phyloP scores from a whole-genome alignment of 2,888 invertebrate species.

The Pinctada fucata region DNA sequence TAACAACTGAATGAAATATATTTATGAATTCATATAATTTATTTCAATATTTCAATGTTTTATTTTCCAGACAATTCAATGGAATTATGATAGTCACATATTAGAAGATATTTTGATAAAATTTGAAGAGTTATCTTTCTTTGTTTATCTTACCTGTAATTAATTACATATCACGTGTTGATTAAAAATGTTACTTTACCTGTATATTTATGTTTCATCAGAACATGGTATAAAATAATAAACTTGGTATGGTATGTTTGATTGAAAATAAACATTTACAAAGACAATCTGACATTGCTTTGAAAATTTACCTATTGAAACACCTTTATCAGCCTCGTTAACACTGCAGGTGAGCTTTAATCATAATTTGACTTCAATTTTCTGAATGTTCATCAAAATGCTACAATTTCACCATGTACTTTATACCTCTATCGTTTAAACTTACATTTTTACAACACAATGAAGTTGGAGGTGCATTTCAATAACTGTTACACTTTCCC shows the following conservation, averaged over 20 bases:
- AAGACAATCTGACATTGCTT: background rate
- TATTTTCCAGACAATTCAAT: background rate
- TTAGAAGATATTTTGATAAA: background rate
- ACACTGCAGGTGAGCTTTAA: background rate
- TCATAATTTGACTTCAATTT: background rate
- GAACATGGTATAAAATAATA: background rate
- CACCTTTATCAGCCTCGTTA: background rate
- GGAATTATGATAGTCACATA: background rate
- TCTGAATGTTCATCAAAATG: background rate
- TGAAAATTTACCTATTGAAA: background rate
- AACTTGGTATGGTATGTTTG: background rate
- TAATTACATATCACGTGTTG: background rate
- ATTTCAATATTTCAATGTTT: background rate
- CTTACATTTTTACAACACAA: background rate
- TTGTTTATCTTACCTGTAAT: background rate
- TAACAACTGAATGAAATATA: background rate
- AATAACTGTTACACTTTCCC: background rate
- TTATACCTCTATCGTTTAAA: background rate
- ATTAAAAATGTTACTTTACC: background rate
- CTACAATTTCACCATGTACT: background rate
- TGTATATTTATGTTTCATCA: background rate
- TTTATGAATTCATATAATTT: background rate
- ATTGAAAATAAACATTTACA: background rate
- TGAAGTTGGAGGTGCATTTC: background rate
- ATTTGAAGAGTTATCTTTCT: background rate